phyloP scores from a whole-genome alignment of 2,888 invertebrate genomes.

The Phorcus lineatus region DNA sequence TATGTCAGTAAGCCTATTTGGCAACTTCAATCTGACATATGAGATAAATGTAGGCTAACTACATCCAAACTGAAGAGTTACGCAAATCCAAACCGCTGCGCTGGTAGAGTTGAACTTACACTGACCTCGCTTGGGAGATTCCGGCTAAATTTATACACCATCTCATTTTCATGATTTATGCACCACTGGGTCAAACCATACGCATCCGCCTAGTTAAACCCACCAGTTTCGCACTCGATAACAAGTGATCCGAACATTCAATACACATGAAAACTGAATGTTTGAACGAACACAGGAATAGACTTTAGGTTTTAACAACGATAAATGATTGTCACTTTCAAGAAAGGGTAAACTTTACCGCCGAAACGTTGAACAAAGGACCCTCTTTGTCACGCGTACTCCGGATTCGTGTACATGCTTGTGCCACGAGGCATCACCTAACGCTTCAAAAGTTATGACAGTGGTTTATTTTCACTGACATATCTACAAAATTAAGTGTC shows the following conservation, averaged over 20 bases:
- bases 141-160: conserved; percentile 28
- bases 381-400: conserved; percentile 12
- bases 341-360: conserved; percentile 23
- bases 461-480: not conserved
- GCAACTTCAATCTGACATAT: not conserved
- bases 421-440: conserved; percentile 11
- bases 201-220: conserved; percentile 18
- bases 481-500: not conserved
- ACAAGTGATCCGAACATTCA: not conserved
- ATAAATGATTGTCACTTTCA: not conserved
- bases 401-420: conserved; percentile 16
- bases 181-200: conserved; percentile 31
- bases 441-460: conserved; percentile 8
- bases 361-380: conserved; percentile 26
- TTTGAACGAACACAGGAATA: not conserved
- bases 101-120: conserved; percentile 19
- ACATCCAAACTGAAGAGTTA: conserved; percentile 20
- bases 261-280: not conserved
- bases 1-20: not conserved
- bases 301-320: not conserved
- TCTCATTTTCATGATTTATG: conserved; percentile 39
- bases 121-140: conserved; percentile 27
- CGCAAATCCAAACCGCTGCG: conserved; percentile 14
- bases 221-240: not conserved
- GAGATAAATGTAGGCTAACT: not conserved